Evolutionary conservation across 2,797 vertebrate species (phyloP), one percentile per base, ranked within the genome.

Genomic region (Pipistrellus pipistrellus): DNA sequence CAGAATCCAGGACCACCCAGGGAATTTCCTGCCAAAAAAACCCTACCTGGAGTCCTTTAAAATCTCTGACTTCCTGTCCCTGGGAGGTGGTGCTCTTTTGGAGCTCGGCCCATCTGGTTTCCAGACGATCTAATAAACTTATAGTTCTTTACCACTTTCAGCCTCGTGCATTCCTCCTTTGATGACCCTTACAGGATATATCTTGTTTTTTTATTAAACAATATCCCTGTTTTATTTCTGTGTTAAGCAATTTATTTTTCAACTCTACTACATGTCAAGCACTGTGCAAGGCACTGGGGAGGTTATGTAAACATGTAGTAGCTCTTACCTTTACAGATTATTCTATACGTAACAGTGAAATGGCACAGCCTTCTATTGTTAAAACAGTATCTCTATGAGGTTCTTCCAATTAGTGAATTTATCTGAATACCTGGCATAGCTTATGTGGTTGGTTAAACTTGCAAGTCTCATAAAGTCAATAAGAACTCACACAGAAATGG

Each of bases 191-290:
- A 14, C 27, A 62, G 59, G 57, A 13, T 13, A 59, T 59, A 59
- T 41, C 93, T 83, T 75, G 38, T 10, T 71, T 68, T 68, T 86
- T 80, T 62, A 85, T 64, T 25, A 62, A 69, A 51, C 27, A 59
- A 35, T 81, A 84, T 66, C 9, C 21, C 55, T 92, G 14, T 71
- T 96, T 91, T 55, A n/a, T 35, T 90, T 72, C n/a, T 32, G 4
- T 64, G 38, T 11, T 84, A 46, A 82, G 35, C 64, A 84, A 64
- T 85, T 91, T 88, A 78, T 71, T 82, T 85, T 96, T 87, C n/a
- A 44, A 38, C 9, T 76, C 44, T 66, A 62, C 20, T 46, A 68
- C 12, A 30, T 46, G 20, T 85, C 30, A 62, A 62, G 25, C 25
- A 62, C 32, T 80, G 2, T 76, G 18, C 30, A 59, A 55, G 15